Base-by-base conservation (phyloP, 2,888 invertebrate species). In the Pollenia labialis region DNA sequence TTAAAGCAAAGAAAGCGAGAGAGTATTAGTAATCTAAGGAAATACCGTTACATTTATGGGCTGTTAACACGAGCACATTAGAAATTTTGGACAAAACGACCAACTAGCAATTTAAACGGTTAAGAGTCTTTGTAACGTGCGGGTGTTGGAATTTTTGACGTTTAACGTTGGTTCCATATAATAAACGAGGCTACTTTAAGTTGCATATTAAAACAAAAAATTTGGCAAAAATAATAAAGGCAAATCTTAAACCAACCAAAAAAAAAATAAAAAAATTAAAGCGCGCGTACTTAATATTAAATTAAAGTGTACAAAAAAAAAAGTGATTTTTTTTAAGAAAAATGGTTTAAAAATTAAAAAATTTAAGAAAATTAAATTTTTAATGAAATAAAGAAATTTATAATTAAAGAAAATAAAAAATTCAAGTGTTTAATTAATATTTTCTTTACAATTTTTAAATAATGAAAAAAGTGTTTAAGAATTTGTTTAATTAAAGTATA, bases 61-160 rank as follows among this genome's bases (percentile, higher is more conserved):
- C 46, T 50, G 54, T 64, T 60, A 54, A 69, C 66, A 79, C 66
- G 79, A 84, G 44, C 54, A 74, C 44, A 66, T 1, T 14, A 42
- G 16, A n/a, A 54, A 54, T 62, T 52, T 71, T 60, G 58, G 66
- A 50, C 40, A 52, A 75, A 32, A 81, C 56, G 72, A 58, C 72
- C 52, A 58, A 77, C 54, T 46, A 77, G 44, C 32, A 58, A 46
- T 89, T 91, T 92, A 93, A 91, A 93, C 92, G 92, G 91, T 91
- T 91, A 92, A 91, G 91, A 90, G 91, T 90, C 90, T 90, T 92
- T 90, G 90, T 90, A 87, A 90, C 91, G 91, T 91, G 91, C 92
- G 92, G 92, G 90, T 92, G 92, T 90, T 90, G 87, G 86, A 42
- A 76, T 88, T 81, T 89, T 90, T 90, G 90, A 90, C 32, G 32